Evolutionary conservation across 2,113 vertebrate species (phyloP), one percentile per base, ranked within the genome.

Genomic region (Cebus imitator): DNA sequence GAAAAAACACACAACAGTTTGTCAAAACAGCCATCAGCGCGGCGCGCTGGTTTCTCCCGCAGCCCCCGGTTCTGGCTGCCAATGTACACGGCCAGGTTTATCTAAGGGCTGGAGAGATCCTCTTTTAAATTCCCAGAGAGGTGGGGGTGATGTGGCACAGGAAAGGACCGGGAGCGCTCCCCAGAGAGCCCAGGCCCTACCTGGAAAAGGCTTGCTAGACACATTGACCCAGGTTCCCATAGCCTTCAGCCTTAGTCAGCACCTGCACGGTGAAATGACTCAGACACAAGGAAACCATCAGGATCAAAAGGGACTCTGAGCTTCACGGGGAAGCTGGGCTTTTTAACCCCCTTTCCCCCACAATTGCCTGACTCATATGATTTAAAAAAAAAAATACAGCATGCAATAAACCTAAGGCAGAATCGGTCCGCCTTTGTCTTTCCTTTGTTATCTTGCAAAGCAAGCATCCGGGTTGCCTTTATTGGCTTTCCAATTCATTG

Each of bases 11-110:
- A 85, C 66, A 95, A 94, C 96, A 76, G 93, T 97, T 97, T 98
- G 97, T 97, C 96, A 97, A 98, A 98, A 98, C 98, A 98, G 86
- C 96, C 97, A 89, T 90, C 98, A 98, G 97, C 72, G 86, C 97
- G 7, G 96, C 90, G 88, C 68, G 50, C 90, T 92, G 14, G 58
- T 79, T 93, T 66, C 96, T 61, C 66, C 90, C 68, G 8, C 72
- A 88, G 97, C 93, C 95, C 76, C 95, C 52, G 83, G 43, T 96
- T 76, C 96, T 89, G 75, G 87, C 97, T 96, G 95, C 92, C 95
- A 97, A 94, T 81, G 85, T 78, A 81, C 86, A 78, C 81, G 95
- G 75, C 87, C 93, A 64, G 76, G 94, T 85, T 52, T 83, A 86
- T 95, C 95, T 97, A 97, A 96, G 82, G 48, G 95, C 91, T n/a